A percentile compares a stretch with the other conserved stretches of the same genome.
phyloP scores from a whole-genome alignment of 2,113 vertebrate genomes.

The Brevimyrus niger region DNA sequence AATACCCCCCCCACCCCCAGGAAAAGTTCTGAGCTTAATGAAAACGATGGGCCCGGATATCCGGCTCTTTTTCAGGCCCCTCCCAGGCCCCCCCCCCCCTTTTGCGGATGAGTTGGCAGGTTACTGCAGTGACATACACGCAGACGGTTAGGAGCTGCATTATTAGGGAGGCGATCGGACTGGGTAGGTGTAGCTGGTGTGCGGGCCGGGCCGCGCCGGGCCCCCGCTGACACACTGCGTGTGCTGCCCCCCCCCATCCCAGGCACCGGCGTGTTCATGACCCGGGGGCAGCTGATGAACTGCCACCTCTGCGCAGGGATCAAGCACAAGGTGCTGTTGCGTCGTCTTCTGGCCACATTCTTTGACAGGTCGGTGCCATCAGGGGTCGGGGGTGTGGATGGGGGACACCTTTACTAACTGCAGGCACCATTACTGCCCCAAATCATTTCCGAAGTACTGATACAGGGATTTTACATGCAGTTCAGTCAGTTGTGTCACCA shows the following conservation, averaged over 20 bases:
- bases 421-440: not conserved
- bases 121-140: not conserved
- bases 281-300: conserved; percentile 95
- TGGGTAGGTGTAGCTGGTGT: not conserved
- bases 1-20: not conserved
- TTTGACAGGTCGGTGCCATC: conserved; percentile 77
- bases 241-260: not conserved
- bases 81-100: not conserved
- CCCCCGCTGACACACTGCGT: not conserved
- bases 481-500: not conserved
- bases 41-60: not conserved
- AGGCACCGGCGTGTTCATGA: conserved; percentile 92
- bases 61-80: not conserved
- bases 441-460: not conserved
- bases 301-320: conserved; percentile 91
- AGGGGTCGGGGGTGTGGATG: not conserved
- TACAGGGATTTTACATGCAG: not conserved
- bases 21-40: not conserved
- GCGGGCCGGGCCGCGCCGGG: not conserved
- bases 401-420: not conserved
- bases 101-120: not conserved
- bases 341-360: conserved; percentile 88
- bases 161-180: not conserved
- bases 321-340: conserved; percentile 90
- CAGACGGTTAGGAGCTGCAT: not conserved